These are phyloP conservation scores for Autographa gamma DNA, from an alignment of 2,888 invertebrate genomes.

Conservation along the genomic window DNA sequence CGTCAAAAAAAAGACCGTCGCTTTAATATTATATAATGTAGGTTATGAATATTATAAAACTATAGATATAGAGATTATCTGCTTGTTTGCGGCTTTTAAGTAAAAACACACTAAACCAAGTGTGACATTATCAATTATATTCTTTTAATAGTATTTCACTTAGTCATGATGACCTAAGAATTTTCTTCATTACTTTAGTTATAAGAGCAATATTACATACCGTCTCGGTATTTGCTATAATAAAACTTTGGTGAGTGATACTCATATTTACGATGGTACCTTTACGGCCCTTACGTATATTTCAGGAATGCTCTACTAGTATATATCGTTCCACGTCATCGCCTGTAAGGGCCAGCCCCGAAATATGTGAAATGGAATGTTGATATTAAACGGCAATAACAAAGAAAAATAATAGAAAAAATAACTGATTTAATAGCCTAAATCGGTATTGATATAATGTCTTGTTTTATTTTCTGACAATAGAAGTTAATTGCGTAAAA, in stretches of 20 bases:
- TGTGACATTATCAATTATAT: no score
- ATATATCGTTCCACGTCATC: not conserved
- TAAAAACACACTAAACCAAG: no score
- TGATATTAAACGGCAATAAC: not conserved
- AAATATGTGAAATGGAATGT: not conserved
- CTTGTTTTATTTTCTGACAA: not conserved
- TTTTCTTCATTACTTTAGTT: not conserved
- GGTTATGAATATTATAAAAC: no score
- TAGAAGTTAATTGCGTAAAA: not conserved
- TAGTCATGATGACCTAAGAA: not conserved
- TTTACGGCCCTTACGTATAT: slow-evolving; percentile 1
- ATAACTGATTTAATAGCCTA: not conserved
- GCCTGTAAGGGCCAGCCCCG: not conserved
- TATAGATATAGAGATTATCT: no score
- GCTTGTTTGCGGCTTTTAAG: no score
- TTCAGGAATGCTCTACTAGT: slow-evolving; percentile 3
- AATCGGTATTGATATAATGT: not conserved
- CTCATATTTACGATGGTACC: slow-evolving; percentile 6
- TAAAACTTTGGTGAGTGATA: slow-evolving; percentile 5
- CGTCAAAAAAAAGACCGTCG: no score
- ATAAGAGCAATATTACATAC: not conserved
- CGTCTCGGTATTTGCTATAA: slow-evolving; percentile 2
- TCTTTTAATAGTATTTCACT: no score
- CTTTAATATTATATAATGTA: no score
- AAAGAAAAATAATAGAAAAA: not conserved